Evolutionary conservation across 2,797 vertebrate genomes (phyloP), one percentile per base, ranked within the genome.

Genomic region (Loris lydekkerianus): DNA sequence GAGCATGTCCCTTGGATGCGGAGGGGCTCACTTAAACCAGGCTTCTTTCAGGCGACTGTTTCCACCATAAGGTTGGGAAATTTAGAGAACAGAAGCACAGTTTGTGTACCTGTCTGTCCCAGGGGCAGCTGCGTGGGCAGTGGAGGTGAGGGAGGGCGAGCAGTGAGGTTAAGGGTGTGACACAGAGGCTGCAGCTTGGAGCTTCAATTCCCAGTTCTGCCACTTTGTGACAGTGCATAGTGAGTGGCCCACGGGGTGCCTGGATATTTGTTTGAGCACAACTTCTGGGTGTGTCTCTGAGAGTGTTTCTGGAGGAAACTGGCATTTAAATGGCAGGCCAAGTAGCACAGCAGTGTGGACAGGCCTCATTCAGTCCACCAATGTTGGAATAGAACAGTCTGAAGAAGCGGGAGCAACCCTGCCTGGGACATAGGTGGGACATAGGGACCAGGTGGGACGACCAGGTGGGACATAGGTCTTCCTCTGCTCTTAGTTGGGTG

Each of bases 111-210:
- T 34, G 20, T 37, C 23, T 6, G 14, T 23, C 56, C 77, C 34
- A 40, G 69, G 0, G 29, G 31, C 49, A 27, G 1, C 2, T 0
- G 2, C 7, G 4, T 1, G 13, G 0, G 5, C 0, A 14, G 23
- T 17, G 23, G 23, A 40, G 10, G 23, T 5, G 10, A 72, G 70
- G 21, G 3, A 13, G 17, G 76, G 49, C 0, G 76, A 25, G 49
- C 46, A 5, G 20, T 1, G 20, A 13, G 2, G 49, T 31, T 5
- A 20, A 78, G 67, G 63, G 31, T n/a, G 46, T n/a, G 46, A 29
- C 46, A 21, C 0, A 10, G 29, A 7, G 37, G 46, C 75, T 77
- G 75, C 15, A 18, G 31, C 46, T n/a, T 20, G 10, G 1, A 8
- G 18, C 20, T 56, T 78, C 11, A 21, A 34, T 34, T 1, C 76